Evolutionary conservation across 1,140 invertebrate genomes (phyloP), one percentile per base, ranked within the genome.

Genomic region (Drosophila bipectinata): DNA sequence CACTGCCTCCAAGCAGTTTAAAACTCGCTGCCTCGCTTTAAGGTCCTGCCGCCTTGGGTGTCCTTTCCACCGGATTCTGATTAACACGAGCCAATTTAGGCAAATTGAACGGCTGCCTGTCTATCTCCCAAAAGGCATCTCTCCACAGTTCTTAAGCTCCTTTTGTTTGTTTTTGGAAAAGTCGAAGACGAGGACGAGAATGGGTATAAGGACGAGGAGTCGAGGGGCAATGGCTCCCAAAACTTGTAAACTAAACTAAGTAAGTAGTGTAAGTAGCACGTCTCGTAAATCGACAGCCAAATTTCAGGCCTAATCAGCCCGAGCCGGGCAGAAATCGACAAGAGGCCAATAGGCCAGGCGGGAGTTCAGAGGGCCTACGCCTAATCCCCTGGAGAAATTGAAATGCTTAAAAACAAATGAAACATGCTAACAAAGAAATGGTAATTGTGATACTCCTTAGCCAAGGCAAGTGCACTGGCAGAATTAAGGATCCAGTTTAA

Each of bases 391-490:
- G 64, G 83, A 78, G 82, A 82, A 78, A 82, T 82, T 82, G 74
- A 85, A 85, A 75, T 75, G 82, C 62, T 85, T 85, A 85, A 85
- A 85, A 85, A 85, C 82, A 87, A 85, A 87, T 87, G 82, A 72
- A 84, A 84, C 56, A 58, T 15, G 54, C 59, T 48, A 15, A 53
- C 45, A 72, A 30, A 52, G 45, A 30, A 54, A 74, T 49, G 47
- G 21, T 39, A 58, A 37, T 41, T 55, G 34, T 15, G 26, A 28
- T 32, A 48, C 41, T 45, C 12, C n/a, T 12, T 28, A 28, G 26
- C 26, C 26, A 28, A 5, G 26, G 26, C 6, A 3, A 37, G 4
- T 37, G 34, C 34, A 37, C 34, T 37, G 15, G 3, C 15, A 44
- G 15, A 2, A 15, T 6, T 18, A 44, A 8, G 41, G 39, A 14